Conservation (phyloP, 2,888 invertebrate genomes). For the Icerya purchasi region DNA sequence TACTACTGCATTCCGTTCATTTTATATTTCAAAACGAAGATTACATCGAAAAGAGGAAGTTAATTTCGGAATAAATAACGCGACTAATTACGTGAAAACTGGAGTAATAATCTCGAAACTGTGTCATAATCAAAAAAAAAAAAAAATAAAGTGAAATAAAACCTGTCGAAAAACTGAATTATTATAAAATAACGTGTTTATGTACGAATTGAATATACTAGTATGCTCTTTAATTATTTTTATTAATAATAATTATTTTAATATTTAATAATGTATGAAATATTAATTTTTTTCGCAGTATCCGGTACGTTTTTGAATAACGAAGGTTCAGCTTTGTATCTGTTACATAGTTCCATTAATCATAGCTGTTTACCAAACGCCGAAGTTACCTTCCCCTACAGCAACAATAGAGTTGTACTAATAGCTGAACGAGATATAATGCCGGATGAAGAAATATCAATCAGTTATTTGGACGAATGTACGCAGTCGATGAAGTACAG, state of each 20-base stretch:
- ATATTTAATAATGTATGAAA: not conserved
- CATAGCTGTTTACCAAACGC: constrained; percentile 85
- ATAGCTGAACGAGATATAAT: constrained; percentile 48
- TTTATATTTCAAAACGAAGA: no score
- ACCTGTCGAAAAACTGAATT: no score
- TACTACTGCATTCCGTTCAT: no score
- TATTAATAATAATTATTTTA: constrained; percentile 4
- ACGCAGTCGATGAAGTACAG: constrained; percentile 21
- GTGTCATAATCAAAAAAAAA: no score
- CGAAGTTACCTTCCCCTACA: constrained; percentile 58
- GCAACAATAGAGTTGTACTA: constrained; percentile 51
- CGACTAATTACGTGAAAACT: no score
- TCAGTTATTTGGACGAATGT: constrained; percentile 78
- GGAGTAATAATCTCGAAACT: no score
- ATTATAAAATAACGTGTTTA: no score
- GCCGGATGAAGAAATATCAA: constrained; percentile 68
- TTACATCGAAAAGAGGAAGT: no score
- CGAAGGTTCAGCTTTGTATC: constrained; percentile 76
- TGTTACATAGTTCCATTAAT: constrained; percentile 70
- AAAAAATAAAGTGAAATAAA: no score
- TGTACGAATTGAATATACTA: no score
- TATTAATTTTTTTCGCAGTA: constrained; percentile 20
- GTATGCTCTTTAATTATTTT: constrained; percentile 2
- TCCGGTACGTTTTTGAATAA: constrained; percentile 66
- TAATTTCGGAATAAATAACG: no score